Evolutionary conservation across 2,797 vertebrate species (phyloP), one percentile per base, ranked within the genome.

Genomic region (Lacerta agilis): DNA sequence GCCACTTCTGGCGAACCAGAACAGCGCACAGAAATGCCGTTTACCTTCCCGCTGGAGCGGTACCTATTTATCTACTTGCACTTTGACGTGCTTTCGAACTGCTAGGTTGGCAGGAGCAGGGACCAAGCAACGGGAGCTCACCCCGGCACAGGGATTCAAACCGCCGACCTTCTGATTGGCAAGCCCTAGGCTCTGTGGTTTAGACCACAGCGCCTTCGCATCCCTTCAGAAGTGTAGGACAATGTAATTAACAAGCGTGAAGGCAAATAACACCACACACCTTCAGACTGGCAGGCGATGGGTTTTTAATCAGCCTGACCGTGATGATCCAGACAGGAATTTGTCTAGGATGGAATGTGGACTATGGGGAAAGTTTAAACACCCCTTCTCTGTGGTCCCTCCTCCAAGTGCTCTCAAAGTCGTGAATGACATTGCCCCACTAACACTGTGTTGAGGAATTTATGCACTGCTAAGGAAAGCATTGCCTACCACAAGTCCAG

Each of bases 301-400:
- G 91, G 73, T 87, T 90, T 69, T 90, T 91, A 91, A 9, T 67
- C 87, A 87, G 84, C 83, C 86, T 89, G 82, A 89, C 87, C 71
- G 45, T 23, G 91, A 93, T 90, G 85, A 90, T 72, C 90, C 93
- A 82, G 90, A 10, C 88, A 93, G 87, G 89, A 93, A 94, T 94
- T 58, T 80, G 85, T 89, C 86, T 75, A 85, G 79, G 87, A 67
- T 87, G 71, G 1, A 64, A 64, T 64, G 17, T 23, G 61, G 61
- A 23, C 61, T 64, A 0, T 25, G 13, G 15, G 27, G 9, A 20
- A 3, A 71, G 29, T 49, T 75, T 77, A 92, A 20, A 77, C 3
- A 89, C 88, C 85, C 83, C 9, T 38, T 75, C 75, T 85, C 87
- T 93, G 0, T 43, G 85, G 72, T 2, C 3, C 0, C 73, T 36